Evolutionary conservation across 92 coral and sea anemone genomes (phyloP), one percentile per base, ranked within the genome.

Genomic region (Epizoanthus ramosus): DNA sequence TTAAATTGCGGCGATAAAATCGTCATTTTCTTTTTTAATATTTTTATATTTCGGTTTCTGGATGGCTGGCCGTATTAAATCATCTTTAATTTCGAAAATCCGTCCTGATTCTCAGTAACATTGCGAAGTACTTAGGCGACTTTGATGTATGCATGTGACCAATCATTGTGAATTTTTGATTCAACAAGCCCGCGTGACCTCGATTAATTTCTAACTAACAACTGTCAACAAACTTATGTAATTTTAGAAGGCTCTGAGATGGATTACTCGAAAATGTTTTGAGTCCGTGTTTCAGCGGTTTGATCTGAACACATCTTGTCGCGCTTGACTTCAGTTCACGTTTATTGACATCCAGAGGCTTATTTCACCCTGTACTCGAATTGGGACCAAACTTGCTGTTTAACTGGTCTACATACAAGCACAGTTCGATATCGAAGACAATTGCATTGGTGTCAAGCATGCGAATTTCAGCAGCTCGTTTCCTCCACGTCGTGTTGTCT

Each of bases 201-300:
- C 57, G 57, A 61, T 77, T 61, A 77, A 77, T 63, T 61, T 77
- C 58, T 77, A 60, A 61, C 71, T 43, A 39, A 8, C 58, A 39
- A 77, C 63, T 77, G 71, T 77, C 82, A 77, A 77, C 82, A 77
- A 61, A 61, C 23, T 63, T 60, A 53, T 60, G 82, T 61, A 77
- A 77, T 57, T 41, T 19, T 77, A 77, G 71, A 77, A 72, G 28
- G n/a, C 16, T 5, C 61, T 8, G 24, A 8, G 10, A 6, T 10
- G 10, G 21, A 35, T 14, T 25, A 8, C n/a, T 14, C 24, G 24
- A 31, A 19, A 33, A 72, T 57, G 24, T 21, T 22, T 33, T 72
- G 5, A 6, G 56, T 50, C 28, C 25, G 63, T 52, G 79, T 2
- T 1, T 3, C 16, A 10, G 24, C 13, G 37, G 33, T 28, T 45